A percentile compares a stretch with the other conserved stretches of the same genome.
Evolutionary conservation across 2,888 invertebrate genomes (phyloP).

Genomic region (Didymodactylos carnosus): DNA sequence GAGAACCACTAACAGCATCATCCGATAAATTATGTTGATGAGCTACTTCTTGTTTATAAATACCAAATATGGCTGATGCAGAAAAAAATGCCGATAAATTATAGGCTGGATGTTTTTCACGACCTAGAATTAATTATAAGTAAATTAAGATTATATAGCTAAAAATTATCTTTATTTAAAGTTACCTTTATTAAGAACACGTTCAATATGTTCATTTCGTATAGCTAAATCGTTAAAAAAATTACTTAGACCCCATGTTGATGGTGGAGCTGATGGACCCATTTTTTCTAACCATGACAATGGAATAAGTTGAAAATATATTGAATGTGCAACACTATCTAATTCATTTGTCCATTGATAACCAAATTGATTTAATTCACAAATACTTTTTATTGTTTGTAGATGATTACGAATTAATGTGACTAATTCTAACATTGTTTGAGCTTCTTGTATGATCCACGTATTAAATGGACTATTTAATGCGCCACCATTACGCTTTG

Average conservation of each 20-base stretch:
- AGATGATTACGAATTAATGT: constrained; percentile 1
- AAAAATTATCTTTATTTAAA: not conserved
- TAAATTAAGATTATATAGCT: not conserved
- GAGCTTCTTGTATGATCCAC: constrained; percentile 9
- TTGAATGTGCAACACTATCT: constrained; percentile 26
- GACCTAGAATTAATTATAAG: constrained; percentile 21
- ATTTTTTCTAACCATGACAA: constrained; percentile 26
- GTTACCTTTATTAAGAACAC: not conserved
- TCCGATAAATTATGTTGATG: constrained; percentile 20
- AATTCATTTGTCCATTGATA: constrained; percentile 19
- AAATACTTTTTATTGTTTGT: constrained; percentile 7
- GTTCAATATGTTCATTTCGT: constrained; percentile 10
- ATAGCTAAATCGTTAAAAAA: not conserved
- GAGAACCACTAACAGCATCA: constrained; percentile 27
- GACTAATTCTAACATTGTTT: constrained; percentile 6
- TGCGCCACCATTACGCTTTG: not conserved
- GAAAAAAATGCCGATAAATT: constrained; percentile 33
- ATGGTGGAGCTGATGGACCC: constrained; percentile 27
- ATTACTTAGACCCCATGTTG: constrained; percentile 22
- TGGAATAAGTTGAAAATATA: constrained; percentile 29
- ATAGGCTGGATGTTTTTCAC: constrained; percentile 33
- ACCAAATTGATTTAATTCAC: constrained; percentile 3
- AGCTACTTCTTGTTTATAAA: constrained; percentile 29
- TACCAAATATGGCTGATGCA: constrained; percentile 27
- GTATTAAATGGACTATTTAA: not conserved